Conservation (phyloP, 2,888 invertebrate genomes). For the Drosophila anomalata region DNA sequence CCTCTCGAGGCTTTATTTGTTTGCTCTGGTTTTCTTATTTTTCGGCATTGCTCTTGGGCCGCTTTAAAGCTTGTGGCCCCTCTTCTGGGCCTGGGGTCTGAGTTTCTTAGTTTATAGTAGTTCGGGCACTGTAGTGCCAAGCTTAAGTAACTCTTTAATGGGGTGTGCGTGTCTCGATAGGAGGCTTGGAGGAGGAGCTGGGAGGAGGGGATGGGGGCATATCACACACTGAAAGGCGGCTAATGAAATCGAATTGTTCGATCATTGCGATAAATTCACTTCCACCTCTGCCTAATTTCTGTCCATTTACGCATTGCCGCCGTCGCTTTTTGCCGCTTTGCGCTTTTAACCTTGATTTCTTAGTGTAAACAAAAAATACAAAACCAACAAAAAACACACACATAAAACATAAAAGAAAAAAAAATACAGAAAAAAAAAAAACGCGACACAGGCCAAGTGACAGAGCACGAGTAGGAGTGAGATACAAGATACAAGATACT, state of each 20-base stretch:
- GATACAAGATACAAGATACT: conserved; percentile 37
- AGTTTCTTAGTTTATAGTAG: conserved; percentile 1
- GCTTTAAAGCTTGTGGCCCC: conserved; percentile 22
- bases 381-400: conserved; percentile 4
- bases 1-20: conserved; percentile 27
- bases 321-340: conserved; percentile 46
- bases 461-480: conserved; percentile 32
- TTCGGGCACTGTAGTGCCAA: conserved; percentile 15
- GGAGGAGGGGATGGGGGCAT: conserved; percentile 10
- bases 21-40: conserved; percentile 42
- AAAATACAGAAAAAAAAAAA: conserved; percentile 1
- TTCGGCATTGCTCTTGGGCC: conserved; percentile 27
- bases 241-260: conserved; percentile 49
- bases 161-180: conserved; percentile 23
- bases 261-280: conserved; percentile 67
- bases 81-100: neutral
- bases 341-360: conserved; percentile 78
- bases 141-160: conserved; percentile 41
- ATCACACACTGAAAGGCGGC: conserved; percentile 15
- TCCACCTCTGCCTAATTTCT: conserved; percentile 64
- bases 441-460: conserved; percentile 26
- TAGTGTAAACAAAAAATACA: conserved; percentile 70
- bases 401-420: conserved; percentile 5
- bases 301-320: conserved; percentile 68
- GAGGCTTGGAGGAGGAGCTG: neutral